These are phyloP conservation scores for Ypsolopha sequella DNA, from an alignment of 2,888 invertebrate species.

Conservation along the genomic window DNA sequence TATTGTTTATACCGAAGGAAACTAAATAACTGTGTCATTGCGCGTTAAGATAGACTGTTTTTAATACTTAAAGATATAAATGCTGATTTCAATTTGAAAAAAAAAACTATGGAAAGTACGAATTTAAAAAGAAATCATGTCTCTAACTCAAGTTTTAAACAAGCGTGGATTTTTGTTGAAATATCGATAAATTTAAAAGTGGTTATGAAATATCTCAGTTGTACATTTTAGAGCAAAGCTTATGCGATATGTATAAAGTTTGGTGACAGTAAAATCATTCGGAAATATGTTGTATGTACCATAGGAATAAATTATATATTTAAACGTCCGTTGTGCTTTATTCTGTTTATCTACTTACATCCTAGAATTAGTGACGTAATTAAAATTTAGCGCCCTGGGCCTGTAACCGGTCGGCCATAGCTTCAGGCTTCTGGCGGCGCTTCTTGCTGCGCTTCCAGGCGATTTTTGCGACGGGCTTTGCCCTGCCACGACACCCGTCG, in stretches of 20 bases:
- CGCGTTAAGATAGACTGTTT: conserved; percentile 5
- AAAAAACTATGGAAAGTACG: conserved; percentile 15
- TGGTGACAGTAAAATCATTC: conserved; percentile 41
- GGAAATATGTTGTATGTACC: conserved; percentile 49
- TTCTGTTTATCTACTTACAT: too few relatives aligned
- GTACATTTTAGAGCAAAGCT: conserved; percentile 19
- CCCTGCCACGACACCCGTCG: too few relatives aligned
- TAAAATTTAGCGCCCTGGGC: too few relatives aligned
- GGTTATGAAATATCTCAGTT: conserved; percentile 13
- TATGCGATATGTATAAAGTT: conserved; percentile 11
- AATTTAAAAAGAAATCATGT: conserved; percentile 7
- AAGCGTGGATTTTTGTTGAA: conserved; percentile 29
- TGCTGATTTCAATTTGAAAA: conserved; percentile 17
- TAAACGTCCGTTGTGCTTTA: conserved; percentile 25
- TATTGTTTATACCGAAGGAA: too few relatives aligned
- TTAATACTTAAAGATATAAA: conserved; percentile 5
- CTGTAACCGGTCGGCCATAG: too few relatives aligned
- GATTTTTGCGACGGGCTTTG: too few relatives aligned
- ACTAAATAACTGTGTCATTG: too few relatives aligned
- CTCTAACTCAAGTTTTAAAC: conserved; percentile 6
- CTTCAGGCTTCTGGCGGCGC: too few relatives aligned
- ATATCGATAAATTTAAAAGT: conserved; percentile 7
- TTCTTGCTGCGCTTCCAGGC: too few relatives aligned
- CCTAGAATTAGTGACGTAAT: too few relatives aligned
- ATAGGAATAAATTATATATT: conserved; percentile 71